phyloP scores from a whole-genome alignment of 2,797 vertebrate species.

The Pseudocheirus occidentalis region DNA sequence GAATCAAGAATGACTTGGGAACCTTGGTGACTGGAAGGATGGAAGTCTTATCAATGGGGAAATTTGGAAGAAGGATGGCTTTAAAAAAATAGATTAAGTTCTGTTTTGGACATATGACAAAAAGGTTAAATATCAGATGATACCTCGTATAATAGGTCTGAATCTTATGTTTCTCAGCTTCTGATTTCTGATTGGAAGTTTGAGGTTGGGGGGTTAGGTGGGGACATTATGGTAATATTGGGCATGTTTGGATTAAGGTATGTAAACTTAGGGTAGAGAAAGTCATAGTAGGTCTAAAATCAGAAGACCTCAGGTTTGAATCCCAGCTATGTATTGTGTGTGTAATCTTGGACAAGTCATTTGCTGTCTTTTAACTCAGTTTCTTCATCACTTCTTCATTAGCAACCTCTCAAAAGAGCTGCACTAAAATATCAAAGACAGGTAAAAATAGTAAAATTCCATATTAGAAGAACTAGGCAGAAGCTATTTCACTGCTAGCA shows the following conservation, averaged over 20 bases:
- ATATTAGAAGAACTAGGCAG: not conserved
- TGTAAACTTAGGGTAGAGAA: not conserved
- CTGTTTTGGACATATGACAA: not conserved
- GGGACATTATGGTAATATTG: not conserved
- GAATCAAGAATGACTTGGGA: not conserved
- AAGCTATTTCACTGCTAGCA: not conserved
- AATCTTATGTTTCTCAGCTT: not conserved
- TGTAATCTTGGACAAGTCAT: not conserved
- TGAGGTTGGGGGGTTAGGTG: not conserved
- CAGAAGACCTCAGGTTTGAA: not conserved
- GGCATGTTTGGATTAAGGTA: not conserved
- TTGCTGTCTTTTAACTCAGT: not conserved
- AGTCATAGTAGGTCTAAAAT: not conserved
- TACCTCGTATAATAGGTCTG: not conserved
- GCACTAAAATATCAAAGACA: not conserved
- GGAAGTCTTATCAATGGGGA: not conserved
- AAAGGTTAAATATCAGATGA: not conserved
- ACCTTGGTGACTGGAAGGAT: not conserved
- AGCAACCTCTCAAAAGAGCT: not conserved
- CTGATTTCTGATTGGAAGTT: not conserved
- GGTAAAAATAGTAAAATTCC: not conserved
- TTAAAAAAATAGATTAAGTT: not conserved
- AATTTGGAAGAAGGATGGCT: not conserved
- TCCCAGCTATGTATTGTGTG: not conserved
- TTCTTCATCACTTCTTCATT: not conserved